Conservation (phyloP, 2,113 vertebrate genomes). For the Coregonus clupeaformis region DNA sequence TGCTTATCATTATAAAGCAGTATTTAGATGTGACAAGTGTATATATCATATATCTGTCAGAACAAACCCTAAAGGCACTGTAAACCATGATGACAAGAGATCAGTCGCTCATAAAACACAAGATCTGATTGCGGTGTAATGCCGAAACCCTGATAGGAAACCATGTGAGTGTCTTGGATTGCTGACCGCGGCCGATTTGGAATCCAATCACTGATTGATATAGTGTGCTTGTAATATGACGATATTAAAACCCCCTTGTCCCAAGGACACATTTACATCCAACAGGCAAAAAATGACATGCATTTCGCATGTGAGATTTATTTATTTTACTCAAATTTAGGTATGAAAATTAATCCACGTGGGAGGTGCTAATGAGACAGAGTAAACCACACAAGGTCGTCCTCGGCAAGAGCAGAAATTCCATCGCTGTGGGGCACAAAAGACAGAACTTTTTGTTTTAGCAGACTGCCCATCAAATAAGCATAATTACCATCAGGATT, state of each 20-base stretch:
- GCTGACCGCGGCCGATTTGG: slow-evolving; percentile 11
- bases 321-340: slow-evolving; percentile 34
- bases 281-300: slow-evolving; percentile 43
- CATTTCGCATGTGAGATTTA: slow-evolving; percentile 4
- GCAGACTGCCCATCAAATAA: slow-evolving; percentile 86
- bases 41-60: neutral
- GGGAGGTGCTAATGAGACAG: slow-evolving; percentile 62
- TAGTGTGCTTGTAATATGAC: slow-evolving; percentile 48
- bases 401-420: slow-evolving; percentile 68
- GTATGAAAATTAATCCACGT: slow-evolving; percentile 60
- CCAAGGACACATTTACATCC: slow-evolving; percentile 51
- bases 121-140: neutral
- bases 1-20: neutral
- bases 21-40: neutral
- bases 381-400: slow-evolving; percentile 67
- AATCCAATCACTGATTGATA: slow-evolving; percentile 23
- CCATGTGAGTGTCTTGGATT: neutral
- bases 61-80: neutral
- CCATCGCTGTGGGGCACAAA: slow-evolving; percentile 71
- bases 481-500: slow-evolving; percentile 91
- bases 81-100: neutral
- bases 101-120: neutral
- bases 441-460: slow-evolving; percentile 83
- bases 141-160: neutral
- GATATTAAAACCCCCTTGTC: slow-evolving; percentile 43